phyloP scores from a whole-genome alignment of 2,797 vertebrate genomes.

The Geotrypetes seraphini region DNA sequence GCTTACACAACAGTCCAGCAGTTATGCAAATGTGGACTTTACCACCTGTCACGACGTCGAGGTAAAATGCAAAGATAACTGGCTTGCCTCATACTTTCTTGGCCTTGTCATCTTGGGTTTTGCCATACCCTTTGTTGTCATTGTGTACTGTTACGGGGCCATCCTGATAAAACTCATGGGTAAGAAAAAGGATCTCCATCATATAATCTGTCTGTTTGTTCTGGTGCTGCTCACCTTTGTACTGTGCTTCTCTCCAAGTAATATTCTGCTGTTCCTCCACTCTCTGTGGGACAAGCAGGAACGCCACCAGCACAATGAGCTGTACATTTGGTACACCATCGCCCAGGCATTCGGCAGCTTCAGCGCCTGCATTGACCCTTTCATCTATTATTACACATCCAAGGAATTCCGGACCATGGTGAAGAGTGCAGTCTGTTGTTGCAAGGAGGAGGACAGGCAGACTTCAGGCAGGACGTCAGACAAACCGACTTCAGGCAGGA shows the following conservation, averaged over 20 bases:
- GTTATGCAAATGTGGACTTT: background rate
- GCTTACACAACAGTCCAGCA: background rate
- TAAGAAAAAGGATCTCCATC: background rate
- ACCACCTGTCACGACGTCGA: slow-evolving; percentile 17
- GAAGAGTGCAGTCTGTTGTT: background rate
- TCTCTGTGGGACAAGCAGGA: background rate
- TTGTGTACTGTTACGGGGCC: slow-evolving; percentile 22
- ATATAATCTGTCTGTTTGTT: slow-evolving; percentile 8
- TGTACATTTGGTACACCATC: slow-evolving; percentile 9
- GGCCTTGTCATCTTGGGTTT: slow-evolving; percentile 26
- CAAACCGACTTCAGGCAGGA: background rate
- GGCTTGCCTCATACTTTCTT: slow-evolving; percentile 14
- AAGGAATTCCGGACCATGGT: slow-evolving; percentile 21
- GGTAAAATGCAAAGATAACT: background rate
- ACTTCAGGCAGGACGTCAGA: rapidly evolving
- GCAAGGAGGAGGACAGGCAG: background rate
- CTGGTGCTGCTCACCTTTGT: slow-evolving; percentile 29
- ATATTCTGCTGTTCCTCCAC: slow-evolving; percentile 25
- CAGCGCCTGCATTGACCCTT: slow-evolving; percentile 35
- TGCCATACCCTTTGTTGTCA: slow-evolving; percentile 14
- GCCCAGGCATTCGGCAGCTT: slow-evolving; percentile 17
- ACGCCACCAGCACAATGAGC: background rate
- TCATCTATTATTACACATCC: slow-evolving; percentile 26
- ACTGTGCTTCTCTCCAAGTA: slow-evolving; percentile 36
- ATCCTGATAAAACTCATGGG: slow-evolving; percentile 9